phyloP scores from a whole-genome alignment of 2,797 vertebrate genomes.

The Myotis vivesi region DNA sequence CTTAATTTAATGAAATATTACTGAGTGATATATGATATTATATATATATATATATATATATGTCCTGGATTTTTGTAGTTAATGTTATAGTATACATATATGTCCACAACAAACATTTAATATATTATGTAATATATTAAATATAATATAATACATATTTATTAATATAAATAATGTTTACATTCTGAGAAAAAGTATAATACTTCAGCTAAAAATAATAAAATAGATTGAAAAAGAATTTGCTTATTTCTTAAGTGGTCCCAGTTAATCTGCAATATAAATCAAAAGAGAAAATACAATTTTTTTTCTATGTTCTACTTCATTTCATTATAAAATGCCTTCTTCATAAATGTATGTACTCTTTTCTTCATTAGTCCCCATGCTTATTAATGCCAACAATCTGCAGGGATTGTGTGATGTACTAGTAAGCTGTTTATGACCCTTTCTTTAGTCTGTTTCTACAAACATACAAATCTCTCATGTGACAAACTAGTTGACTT shows the following conservation, averaged over 20 bases:
- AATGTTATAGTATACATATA: neutral
- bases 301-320: neutral
- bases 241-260: neutral
- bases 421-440: neutral
- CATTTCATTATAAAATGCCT: neutral
- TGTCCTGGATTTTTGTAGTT: neutral
- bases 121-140: too few species aligned
- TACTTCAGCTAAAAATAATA: neutral
- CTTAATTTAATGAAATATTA: neutral
- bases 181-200: neutral
- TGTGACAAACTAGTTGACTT: neutral
- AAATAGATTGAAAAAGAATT: neutral
- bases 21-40: neutral
- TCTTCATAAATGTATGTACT: neutral
- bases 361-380: neutral
- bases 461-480: neutral
- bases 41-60: neutral
- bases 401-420: neutral
- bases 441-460: neutral
- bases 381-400: neutral
- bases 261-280: neutral
- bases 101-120: too few species aligned
- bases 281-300: neutral
- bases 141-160: neutral
- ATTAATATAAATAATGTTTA: neutral